phyloP scores from a whole-genome alignment of 2,113 vertebrate genomes.

The Thermophis baileyi region DNA sequence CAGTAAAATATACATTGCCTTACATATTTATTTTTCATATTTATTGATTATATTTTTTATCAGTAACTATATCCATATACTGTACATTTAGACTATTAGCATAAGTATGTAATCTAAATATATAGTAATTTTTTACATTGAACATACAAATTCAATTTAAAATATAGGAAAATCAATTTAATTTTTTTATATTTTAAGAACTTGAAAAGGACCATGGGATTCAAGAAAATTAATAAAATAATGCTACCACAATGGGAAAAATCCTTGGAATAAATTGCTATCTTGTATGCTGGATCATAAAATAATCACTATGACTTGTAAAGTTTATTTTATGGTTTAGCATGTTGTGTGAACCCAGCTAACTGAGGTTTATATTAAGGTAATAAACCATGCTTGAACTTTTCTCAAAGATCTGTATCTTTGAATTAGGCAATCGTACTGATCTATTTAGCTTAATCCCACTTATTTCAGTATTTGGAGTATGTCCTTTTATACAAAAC shows the following conservation, averaged over 20 bases:
- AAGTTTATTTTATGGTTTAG: neutral
- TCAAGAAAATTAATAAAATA: neutral
- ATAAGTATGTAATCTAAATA: neutral
- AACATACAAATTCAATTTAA: neutral
- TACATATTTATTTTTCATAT: neutral
- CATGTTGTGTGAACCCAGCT: neutral
- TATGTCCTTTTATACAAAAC: neutral
- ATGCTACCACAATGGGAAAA: neutral
- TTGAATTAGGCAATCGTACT: neutral
- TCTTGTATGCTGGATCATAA: neutral
- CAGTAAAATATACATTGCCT: neutral
- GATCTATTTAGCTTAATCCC: neutral
- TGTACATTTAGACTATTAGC: neutral
- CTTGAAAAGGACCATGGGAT: neutral
- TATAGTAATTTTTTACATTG: neutral
- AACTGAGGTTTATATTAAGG: neutral
- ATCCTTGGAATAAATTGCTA: neutral
- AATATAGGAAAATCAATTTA: neutral
- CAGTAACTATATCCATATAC: neutral
- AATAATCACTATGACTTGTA: neutral
- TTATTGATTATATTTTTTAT: neutral
- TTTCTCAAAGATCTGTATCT: neutral
- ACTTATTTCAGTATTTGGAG: neutral
- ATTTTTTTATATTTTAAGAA: neutral
- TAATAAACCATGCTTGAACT: neutral